Evolutionary conservation across 2,888 invertebrate species (phyloP), one percentile per base, ranked within the genome.

Genomic region (Drosophila atripex): DNA sequence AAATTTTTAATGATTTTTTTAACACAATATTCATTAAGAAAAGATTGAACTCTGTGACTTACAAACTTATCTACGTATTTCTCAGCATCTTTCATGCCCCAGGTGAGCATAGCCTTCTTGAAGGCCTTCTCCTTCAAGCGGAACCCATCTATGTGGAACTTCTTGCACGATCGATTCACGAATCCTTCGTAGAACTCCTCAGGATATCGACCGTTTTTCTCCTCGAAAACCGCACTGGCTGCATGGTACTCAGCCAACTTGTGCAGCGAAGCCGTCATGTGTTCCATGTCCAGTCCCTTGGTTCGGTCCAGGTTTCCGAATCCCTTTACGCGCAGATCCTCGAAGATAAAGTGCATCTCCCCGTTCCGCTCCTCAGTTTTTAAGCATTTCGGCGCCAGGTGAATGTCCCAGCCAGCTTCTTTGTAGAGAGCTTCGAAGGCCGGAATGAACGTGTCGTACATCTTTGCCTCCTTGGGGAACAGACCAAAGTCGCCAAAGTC

Each of bases 191-290:
- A 28, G 25, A 78, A 80, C 5, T 80, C 70, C 11, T 52, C 56
- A 3, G 86, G 86, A 55, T 79, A 88, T 0, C 76, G 74, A 1
- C 89, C 89, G 59, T 89, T 74, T 4, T 75, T 69, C 3, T 89
- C 87, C 3, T 76, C 78, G 52, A 86, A 88, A 5, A 89, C 88
- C 0, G 85, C 86, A 16, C 89, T 85, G 0, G 88, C 90, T 3
- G 91, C 91, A 83, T 91, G 91, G 21, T 87, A 86, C 52, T 91
- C 86, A 1, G 91, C 91, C 41, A 91, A 52, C 9, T 88, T 86
- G 7, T 65, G 70, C 3, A 91, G 45, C 1, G 78, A 70, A 1
- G 72, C 46, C 9, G 76, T 71, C 73, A 90, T 89, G 11, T 91
- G 90, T 0, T 47, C 57, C 75, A 89, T 75, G 56, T 90, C 86